Evolutionary conservation across 1,140 invertebrate species (phyloP).

Genomic region (Panulirus ornatus): DNA sequence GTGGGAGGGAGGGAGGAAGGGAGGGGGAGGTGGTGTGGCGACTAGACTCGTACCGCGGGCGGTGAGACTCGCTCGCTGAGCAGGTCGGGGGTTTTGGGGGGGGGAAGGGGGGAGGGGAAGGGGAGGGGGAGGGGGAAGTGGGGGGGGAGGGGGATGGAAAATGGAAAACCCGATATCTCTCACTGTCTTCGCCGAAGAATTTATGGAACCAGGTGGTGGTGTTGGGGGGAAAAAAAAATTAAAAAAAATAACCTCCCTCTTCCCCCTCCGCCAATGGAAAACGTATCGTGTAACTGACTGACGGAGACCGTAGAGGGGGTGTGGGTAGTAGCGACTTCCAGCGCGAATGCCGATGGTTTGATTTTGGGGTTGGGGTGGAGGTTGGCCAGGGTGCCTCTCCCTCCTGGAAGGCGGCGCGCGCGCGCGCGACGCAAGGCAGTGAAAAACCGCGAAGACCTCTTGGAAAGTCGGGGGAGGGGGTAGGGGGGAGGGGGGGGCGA

Average conservation of each 20-base stretch:
- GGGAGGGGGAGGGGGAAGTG: background rate
- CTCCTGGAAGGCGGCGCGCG: no score
- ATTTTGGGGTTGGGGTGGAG: background rate
- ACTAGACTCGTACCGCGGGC: no score
- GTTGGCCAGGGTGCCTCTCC: background rate
- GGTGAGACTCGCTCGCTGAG: no score
- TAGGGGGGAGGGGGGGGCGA: no score
- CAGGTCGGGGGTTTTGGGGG: no score
- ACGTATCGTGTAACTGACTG: background rate
- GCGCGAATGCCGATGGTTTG: background rate
- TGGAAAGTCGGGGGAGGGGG: background rate
- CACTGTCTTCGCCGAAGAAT: background rate
- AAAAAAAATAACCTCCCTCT: no score
- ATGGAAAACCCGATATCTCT: slow-evolving; percentile 53
- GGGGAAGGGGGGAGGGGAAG: background rate
- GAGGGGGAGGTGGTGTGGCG: no score
- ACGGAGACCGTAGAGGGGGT: no score
- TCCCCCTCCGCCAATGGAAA: no score
- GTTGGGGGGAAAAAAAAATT: no score
- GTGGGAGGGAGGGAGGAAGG: background rate
- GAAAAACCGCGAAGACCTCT: slow-evolving; percentile 23
- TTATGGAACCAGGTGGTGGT: background rate
- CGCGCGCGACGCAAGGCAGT: background rate
- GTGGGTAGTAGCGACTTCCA: background rate
- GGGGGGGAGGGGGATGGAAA: background rate